Percentiles rank a stretch among this genome's conserved stretches.
Evolutionary conservation across 2,888 invertebrate species (phyloP).

Genomic region (Lasioglossum oenotherae): DNA sequence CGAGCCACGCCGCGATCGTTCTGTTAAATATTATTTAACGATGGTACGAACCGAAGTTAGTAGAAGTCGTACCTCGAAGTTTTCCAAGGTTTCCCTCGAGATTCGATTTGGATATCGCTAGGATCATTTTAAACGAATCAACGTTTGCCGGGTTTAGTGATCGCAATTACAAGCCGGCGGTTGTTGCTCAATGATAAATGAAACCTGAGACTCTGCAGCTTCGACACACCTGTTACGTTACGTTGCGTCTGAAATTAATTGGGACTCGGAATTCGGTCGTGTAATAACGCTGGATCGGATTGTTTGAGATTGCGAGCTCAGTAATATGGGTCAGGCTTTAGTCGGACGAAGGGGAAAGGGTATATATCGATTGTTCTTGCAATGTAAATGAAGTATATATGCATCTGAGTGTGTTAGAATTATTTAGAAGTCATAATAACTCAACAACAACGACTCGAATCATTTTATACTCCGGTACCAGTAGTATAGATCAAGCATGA

Average conservation of each 20-base stretch:
- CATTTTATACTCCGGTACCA: neutral
- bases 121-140: neutral
- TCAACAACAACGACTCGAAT: neutral
- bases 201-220: neutral
- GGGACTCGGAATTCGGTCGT: neutral
- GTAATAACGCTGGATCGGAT: neutral
- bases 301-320: neutral
- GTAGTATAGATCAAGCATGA: neutral
- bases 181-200: neutral
- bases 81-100: neutral
- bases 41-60: neutral
- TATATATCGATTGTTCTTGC: neutral
- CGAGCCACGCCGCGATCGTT: neutral
- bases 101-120: neutral
- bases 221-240: neutral
- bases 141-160: neutral
- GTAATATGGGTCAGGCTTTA: neutral
- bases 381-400: too few species aligned
- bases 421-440: too few species aligned
- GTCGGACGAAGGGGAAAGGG: neutral
- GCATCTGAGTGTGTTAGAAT: too few species aligned
- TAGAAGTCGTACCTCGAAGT: neutral
- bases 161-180: neutral
- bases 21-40: constrained; percentile 41
- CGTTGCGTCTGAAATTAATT: neutral